A percentile compares a stretch with the other conserved stretches of the same genome.
These are phyloP conservation scores for Venusia cambrica DNA, from an alignment of 2,888 invertebrate species.

Conservation along the genomic window DNA sequence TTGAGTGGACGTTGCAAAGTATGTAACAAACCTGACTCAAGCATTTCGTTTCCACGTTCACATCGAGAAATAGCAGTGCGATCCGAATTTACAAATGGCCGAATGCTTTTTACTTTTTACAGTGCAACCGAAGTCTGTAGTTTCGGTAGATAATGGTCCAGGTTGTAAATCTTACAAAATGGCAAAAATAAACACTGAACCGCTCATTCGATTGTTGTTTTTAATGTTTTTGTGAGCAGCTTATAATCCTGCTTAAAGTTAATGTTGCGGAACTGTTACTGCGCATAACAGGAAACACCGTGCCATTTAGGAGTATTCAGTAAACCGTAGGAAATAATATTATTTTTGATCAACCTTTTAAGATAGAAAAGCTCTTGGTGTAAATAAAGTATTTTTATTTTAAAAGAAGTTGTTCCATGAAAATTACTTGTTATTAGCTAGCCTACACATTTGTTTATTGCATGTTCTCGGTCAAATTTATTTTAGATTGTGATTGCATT, in stretches of 20 bases:
- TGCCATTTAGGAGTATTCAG: too few species aligned
- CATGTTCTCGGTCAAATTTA: too few species aligned
- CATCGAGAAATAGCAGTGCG: constrained; percentile 25
- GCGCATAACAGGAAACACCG: constrained; percentile 22
- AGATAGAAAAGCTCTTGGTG: too few species aligned
- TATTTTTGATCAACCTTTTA: too few species aligned
- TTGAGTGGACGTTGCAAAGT: too few species aligned
- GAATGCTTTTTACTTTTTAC: constrained; percentile 38
- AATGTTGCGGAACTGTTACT: constrained; percentile 40
- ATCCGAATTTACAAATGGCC: constrained; percentile 48
- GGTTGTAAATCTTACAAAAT: constrained; percentile 58
- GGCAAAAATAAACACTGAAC: constrained; percentile 56
- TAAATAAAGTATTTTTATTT: too few species aligned
- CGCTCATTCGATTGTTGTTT: constrained; percentile 40
- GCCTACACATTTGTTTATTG: too few species aligned
- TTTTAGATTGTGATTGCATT: too few species aligned
- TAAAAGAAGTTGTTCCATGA: too few species aligned
- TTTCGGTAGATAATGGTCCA: constrained; percentile 56
- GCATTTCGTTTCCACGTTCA: constrained; percentile 3
- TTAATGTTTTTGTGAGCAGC: constrained; percentile 32
- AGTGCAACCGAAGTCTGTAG: constrained; percentile 47
- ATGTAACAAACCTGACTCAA: too few species aligned
- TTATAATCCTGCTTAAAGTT: constrained; percentile 36
- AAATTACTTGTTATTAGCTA: too few species aligned
- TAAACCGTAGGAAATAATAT: too few species aligned